These are phyloP conservation scores for Hippocampus comes DNA, from an alignment of 2,113 vertebrate genomes.

Conservation along the genomic window DNA sequence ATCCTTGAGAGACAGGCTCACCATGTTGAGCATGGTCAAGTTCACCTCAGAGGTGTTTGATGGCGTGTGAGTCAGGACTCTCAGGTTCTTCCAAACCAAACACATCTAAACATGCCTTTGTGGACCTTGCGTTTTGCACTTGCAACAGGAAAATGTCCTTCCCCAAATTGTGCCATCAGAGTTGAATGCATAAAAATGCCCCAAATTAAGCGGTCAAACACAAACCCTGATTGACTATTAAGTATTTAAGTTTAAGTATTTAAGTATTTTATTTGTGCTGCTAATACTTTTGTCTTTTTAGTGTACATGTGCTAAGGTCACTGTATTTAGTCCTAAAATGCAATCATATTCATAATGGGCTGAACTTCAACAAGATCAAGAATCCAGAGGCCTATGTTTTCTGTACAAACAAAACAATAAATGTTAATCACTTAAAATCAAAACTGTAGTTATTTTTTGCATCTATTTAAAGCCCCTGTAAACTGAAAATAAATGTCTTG, in stretches of 20 bases:
- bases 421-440: not conserved
- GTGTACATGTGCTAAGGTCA: not conserved
- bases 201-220: too few species aligned
- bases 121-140: too few species aligned
- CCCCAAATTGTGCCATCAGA: not conserved
- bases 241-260: too few species aligned
- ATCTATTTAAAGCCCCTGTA: conserved; percentile 29
- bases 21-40: not conserved
- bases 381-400: not conserved
- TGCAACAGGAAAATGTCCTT: not conserved
- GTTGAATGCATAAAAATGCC: too few species aligned
- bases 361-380: not conserved
- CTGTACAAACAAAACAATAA: not conserved
- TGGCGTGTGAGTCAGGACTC: not conserved
- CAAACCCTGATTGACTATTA: too few species aligned
- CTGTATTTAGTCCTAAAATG: not conserved
- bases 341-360: too few species aligned
- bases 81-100: not conserved
- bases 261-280: too few species aligned
- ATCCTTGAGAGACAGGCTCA: not conserved
- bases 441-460: conserved; percentile 5
- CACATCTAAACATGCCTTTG: not conserved
- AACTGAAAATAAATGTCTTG: too few species aligned
- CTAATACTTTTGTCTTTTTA: not conserved
- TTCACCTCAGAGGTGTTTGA: not conserved